Evolutionary conservation across 2,113 vertebrate species (phyloP), one percentile per base, ranked within the genome.

Genomic region (Cyanoramphus novaezelandiae): DNA sequence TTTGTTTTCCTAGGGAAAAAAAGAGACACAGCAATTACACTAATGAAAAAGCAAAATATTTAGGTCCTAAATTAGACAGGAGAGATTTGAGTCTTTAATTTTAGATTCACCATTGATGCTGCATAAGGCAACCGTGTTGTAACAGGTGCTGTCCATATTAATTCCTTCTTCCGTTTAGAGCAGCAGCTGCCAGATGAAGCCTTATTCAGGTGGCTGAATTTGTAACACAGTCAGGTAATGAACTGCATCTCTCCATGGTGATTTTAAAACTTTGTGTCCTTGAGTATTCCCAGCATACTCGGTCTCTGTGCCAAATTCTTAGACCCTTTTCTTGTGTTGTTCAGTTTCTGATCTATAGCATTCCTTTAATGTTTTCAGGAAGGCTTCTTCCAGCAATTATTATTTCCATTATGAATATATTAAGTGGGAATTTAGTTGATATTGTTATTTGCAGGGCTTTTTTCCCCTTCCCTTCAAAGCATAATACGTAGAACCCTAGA

Each of bases 121-220:
- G 37, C 43, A 67, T 81, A 92, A 80, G 62, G 60, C 59, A 88
- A 25, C 25, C 43, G 11, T 16, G 11, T 37, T 50, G 75, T 86
- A 94, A 43, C 90, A 93, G 79, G 76, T 95, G 67, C 24, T 83
- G 88, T 81, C 50, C 50, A 39, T 60, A 71, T 78, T 86, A 86
- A 93, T 86, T 92, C 47, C 60, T 64, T 16, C 64, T 88, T 90
- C 46, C 64, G 20, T 52, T 41, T 33, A 80, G 72, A 92, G 64
- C 37, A 86, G 71, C 92, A 96, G 88, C 60, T 96, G 85, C 46
- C 72, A 86, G 46, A 75, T 60, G 76, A 92, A 93, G 63, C 64
- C 33, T 59, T 77, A 18, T 78, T 92, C 76, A 90, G 50, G 50
- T 90, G 90, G 24, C 60, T 94, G 60, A 75, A 63, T 88, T 74